Evolutionary conservation across 2,888 invertebrate species (phyloP), one percentile per base, ranked within the genome.

Genomic region (Sarcophaga caerulescens): DNA sequence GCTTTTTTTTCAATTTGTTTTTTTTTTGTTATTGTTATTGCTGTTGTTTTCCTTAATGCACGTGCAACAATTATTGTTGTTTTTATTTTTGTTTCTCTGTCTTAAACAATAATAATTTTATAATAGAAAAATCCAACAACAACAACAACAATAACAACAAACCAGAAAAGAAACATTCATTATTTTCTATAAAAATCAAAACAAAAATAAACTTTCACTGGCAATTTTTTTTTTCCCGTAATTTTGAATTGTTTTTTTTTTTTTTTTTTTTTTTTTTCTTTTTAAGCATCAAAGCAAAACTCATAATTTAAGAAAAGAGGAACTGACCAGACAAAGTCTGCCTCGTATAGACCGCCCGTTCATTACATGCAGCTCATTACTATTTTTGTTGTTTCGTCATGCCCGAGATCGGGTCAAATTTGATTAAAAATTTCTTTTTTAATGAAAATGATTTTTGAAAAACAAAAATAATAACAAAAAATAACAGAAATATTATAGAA

Each of bases 151-250:
- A 25, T 3, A 66, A n/a, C 17, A 66, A 66, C 10, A 66, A 66
- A 35, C 65, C 17, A 44, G 35, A 66, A 60, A n/a, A 19, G 44
- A 83, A 83, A 77, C 60, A 71, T 44, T 65, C 17, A 66, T 82
- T 74, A 62, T 81, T 59, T 70, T 76, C n/a, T 25, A 19, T 52
- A 52, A 52, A 52, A 52, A 52, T 35, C 52, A 52, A 14, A 52
- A 52, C 12, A 60, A 17, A 69, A 84, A 80, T 11, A 77, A 84
- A 84, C 86, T 86, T 86, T 86, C 84, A 84, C 86, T 86, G 47
- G 66, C 45, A 62, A 74, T 78, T 81, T 75, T 60, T 75, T 60
- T 11, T 65, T 35, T 62, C 47, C 21, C 69, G 47, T 59, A 79
- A 75, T 52, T 35, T 35, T 35, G 35, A 35, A 10, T 35, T 35